Conservation (phyloP, 2,797 vertebrate genomes). For the Sebastes goodei region DNA sequence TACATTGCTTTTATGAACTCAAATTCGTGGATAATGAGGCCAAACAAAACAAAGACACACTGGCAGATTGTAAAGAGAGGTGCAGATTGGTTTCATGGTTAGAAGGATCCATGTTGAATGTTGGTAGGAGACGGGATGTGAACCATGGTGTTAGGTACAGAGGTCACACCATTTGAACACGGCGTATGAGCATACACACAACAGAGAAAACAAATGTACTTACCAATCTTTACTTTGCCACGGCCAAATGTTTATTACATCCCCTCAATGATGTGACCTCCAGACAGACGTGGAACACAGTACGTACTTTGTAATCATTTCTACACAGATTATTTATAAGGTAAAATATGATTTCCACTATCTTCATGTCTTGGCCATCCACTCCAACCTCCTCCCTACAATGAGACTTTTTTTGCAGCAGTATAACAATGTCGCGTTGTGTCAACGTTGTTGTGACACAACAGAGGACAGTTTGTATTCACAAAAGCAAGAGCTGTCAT, state of each 20-base stretch:
- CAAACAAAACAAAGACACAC: background rate
- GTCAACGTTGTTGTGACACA: background rate
- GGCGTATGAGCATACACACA: no score
- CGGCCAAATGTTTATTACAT: background rate
- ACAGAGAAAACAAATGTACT: no score
- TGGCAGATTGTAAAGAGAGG: background rate
- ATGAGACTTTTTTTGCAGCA: background rate
- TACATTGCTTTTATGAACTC: background rate
- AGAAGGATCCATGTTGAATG: background rate
- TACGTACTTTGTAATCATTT: background rate
- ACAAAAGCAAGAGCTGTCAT: background rate
- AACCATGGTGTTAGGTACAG: background rate
- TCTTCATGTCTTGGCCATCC: no score
- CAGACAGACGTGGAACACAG: background rate
- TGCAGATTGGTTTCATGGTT: background rate
- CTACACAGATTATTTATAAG: background rate
- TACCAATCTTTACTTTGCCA: no score
- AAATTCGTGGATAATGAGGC: background rate
- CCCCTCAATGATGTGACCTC: background rate
- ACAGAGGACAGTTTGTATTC: background rate
- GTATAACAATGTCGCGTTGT: background rate
- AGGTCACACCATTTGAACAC: no score
- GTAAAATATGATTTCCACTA: background rate
- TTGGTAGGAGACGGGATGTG: background rate
- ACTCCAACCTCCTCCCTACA: background rate